These are phyloP conservation scores for Columba janthina DNA, from an alignment of 2,113 vertebrate genomes.

Conservation along the genomic window DNA sequence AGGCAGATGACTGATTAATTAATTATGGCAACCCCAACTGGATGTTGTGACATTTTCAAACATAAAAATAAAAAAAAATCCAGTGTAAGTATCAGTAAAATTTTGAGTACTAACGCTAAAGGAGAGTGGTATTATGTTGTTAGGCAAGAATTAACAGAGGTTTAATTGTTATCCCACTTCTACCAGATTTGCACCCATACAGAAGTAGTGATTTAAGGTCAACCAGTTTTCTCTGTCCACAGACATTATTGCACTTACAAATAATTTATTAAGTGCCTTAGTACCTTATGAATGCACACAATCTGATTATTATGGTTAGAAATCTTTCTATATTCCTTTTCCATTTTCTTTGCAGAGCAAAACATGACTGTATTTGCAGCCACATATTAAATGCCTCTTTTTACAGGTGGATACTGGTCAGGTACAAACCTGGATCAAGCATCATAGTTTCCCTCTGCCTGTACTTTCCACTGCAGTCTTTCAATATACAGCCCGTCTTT, in stretches of 20 bases:
- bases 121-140: background rate
- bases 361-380: background rate
- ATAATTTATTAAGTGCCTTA: background rate
- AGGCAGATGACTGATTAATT: constrained; percentile 57
- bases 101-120: background rate
- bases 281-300: background rate
- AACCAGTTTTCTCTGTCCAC: background rate
- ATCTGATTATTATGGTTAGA: background rate
- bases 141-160: background rate
- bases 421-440: background rate
- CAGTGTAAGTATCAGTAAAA: background rate
- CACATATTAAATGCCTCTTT: background rate
- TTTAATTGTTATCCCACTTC: background rate
- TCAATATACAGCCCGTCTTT: background rate
- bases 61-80: background rate
- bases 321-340: background rate
- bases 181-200: background rate
- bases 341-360: background rate
- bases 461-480: background rate
- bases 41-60: constrained; percentile 18
- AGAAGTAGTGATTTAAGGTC: background rate
- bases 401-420: background rate
- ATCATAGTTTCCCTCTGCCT: background rate
- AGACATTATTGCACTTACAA: background rate
- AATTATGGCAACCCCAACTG: constrained; percentile 27